Base-by-base conservation (phyloP, 2,113 vertebrate species). In the Callocephalon fimbriatum region DNA sequence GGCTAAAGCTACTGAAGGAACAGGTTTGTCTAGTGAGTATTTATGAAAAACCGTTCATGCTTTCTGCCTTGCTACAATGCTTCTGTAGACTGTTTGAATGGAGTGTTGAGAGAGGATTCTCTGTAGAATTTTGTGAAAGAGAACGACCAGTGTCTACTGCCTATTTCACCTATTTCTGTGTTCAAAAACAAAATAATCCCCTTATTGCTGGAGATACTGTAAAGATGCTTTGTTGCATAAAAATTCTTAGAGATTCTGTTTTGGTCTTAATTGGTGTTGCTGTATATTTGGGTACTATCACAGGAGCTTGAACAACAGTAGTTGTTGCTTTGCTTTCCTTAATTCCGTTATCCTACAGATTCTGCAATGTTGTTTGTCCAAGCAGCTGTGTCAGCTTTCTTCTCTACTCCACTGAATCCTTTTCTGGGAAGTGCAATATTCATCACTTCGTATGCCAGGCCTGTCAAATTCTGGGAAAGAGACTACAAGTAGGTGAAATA, bases 391-490 rank as follows among this genome's bases (percentile, higher is more conserved):
- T 99, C 99, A 6, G 99, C 99, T 77, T 98, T 99, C 78, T 99
- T 99, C 94, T 99, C 99, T 85, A 99, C 99, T 40, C 99, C 99
- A 15, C 90, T 99, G 27, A 99, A 99, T 94, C 99, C 99, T 37
- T 99, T 99, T 88, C 97, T 99, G 95, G 99, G 99, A 93, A 99
- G 99, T 96, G 99, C 99, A 97, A 99, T 99, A 96, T 99, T 99
- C 88, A 99, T 99, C 98, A 99, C 99, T 90, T 99, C 99, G 17
- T 99, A 99, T 18, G 98, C 99, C n/a, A 98, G 99, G 72, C 99
- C 99, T 67, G 98, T 99, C 95, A 99, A 99, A 89, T 99, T 99
- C 98, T 99, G 99, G 99, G 99, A 99, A 93, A 98, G 99, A 98
- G 99, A 99, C 90, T 99, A 99, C 96, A 99, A 99, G 99, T 99